Percentiles rank a stretch among this genome's conserved stretches.
phyloP scores from a whole-genome alignment of 2,113 vertebrate species.

The Callospermophilus lateralis region DNA sequence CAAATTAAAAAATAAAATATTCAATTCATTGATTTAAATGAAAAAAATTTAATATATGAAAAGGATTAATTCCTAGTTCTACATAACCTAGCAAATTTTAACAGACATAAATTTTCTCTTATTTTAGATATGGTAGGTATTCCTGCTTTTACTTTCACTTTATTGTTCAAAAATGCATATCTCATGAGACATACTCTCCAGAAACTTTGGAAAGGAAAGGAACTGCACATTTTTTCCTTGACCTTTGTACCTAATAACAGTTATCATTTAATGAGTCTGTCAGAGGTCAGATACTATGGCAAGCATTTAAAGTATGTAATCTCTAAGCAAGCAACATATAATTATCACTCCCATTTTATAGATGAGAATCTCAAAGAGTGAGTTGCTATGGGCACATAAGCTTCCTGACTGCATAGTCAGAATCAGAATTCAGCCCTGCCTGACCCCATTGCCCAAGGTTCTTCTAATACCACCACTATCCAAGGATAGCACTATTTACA shows the following conservation, averaged over 20 bases:
- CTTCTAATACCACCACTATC: background rate
- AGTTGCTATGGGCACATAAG: background rate
- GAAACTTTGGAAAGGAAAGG: background rate
- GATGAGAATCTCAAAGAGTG: background rate
- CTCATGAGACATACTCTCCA: conserved; percentile 1
- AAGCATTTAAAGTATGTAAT: background rate
- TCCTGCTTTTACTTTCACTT: background rate
- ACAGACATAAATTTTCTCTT: background rate
- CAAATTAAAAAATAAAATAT: background rate
- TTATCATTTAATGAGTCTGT: background rate
- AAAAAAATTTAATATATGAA: background rate
- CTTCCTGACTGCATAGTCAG: background rate
- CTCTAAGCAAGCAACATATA: background rate
- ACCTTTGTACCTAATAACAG: conserved; percentile 5
- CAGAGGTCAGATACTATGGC: background rate
- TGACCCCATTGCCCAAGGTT: background rate
- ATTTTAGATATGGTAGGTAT: background rate
- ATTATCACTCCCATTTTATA: background rate
- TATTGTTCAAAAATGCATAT: conserved; percentile 9
- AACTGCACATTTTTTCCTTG: background rate
- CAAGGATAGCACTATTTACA: background rate
- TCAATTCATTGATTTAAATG: background rate
- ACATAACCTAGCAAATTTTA: background rate
- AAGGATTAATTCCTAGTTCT: background rate
- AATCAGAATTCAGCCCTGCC: background rate